These are phyloP conservation scores for Phyllostomus discolor DNA, from an alignment of 2,113 vertebrate genomes.

Conservation along the genomic window DNA sequence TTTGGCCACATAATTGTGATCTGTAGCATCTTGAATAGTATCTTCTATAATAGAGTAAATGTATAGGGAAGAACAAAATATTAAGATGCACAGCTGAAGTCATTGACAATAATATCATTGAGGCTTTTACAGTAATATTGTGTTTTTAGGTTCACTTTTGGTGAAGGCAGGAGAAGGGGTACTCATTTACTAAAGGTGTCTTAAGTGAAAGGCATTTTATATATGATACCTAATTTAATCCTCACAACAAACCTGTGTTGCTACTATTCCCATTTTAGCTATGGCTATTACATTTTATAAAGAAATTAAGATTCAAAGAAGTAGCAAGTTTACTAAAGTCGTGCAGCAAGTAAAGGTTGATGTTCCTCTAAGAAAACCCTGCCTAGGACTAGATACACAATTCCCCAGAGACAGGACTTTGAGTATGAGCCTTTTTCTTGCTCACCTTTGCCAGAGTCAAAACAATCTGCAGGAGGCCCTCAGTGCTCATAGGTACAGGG, in stretches of 20 bases:
- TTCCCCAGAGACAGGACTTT: not conserved
- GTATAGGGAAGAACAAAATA: not conserved
- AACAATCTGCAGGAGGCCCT: not conserved
- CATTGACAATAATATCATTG: not conserved
- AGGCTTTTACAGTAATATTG: not conserved
- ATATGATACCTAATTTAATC: not conserved
- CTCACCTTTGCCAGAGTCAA: not conserved
- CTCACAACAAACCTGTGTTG: not conserved
- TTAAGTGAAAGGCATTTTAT: not conserved
- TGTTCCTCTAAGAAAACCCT: not conserved
- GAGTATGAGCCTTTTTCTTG: not conserved
- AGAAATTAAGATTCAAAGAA: slow-evolving; percentile 26
- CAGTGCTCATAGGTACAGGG: not conserved
- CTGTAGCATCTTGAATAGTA: not conserved
- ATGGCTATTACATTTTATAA: not conserved
- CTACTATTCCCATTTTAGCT: not conserved
- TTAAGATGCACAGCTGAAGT: not conserved
- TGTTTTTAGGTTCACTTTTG: not conserved
- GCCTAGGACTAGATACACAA: not conserved
- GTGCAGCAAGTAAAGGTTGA: not conserved
- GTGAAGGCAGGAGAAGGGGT: not conserved
- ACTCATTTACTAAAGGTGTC: not conserved
- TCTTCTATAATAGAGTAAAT: not conserved
- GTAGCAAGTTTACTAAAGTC: not conserved
- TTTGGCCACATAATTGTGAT: not conserved